Evolutionary conservation across 2,888 invertebrate species (phyloP).

Genomic region (Euzetes globulus): DNA sequence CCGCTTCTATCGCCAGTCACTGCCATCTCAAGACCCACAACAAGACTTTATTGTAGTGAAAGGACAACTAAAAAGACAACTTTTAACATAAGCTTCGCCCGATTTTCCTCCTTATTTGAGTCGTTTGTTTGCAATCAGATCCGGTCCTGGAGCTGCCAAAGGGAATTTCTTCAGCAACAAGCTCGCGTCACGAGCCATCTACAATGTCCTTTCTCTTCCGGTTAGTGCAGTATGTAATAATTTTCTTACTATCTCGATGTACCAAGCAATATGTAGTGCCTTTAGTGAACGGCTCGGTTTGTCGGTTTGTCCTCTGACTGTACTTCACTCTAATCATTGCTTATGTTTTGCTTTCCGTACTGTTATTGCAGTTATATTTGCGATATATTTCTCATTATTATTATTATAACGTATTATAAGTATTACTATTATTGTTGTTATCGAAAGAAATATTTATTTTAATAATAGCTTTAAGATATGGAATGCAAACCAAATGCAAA

Average conservation of each 20-base stretch:
- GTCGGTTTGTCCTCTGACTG: too few species aligned
- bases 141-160: constrained; percentile 35
- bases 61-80: not conserved
- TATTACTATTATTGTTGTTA: constrained; percentile 2
- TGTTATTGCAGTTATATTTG: too few species aligned
- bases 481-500: not conserved
- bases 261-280: not conserved
- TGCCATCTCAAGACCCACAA: not conserved
- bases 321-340: too few species aligned
- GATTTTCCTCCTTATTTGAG: constrained; percentile 22
- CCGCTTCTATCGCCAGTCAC: not conserved
- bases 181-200: constrained; percentile 38
- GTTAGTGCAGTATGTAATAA: constrained; percentile 38
- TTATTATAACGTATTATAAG: not conserved
- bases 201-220: constrained; percentile 43
- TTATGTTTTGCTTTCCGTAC: too few species aligned
- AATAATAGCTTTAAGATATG: constrained; percentile 25
- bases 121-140: not conserved
- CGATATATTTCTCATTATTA: too few species aligned
- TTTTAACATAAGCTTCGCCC: not conserved
- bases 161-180: constrained; percentile 36
- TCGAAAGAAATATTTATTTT: constrained; percentile 16
- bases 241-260: not conserved
- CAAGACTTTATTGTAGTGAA: not conserved
- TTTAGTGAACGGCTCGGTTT: not conserved